phyloP scores from a whole-genome alignment of 2,113 vertebrate species.

The Clupea harengus region DNA sequence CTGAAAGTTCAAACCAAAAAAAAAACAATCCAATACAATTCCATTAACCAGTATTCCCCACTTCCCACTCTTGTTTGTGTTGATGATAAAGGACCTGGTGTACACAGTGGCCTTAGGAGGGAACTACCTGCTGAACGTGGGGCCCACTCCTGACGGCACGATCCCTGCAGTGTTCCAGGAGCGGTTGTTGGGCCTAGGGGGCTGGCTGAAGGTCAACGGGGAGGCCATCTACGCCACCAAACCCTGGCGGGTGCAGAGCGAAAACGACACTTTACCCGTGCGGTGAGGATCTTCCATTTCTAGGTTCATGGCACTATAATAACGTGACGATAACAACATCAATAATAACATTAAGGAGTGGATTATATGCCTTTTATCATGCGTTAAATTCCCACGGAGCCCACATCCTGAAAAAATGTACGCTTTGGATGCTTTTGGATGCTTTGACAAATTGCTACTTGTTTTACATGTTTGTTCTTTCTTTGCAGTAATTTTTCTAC shows the following conservation, averaged over 20 bases:
- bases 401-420: too few relatives aligned
- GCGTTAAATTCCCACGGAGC: too few relatives aligned
- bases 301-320: too few relatives aligned
- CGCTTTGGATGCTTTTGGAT: too few relatives aligned
- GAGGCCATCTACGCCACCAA: slow-evolving; percentile 87
- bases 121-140: slow-evolving; percentile 94
- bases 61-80: not conserved
- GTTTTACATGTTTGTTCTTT: too few relatives aligned
- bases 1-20: not conserved
- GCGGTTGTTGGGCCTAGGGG: slow-evolving; percentile 81
- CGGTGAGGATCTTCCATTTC: slow-evolving; percentile 69
- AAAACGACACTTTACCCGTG: slow-evolving; percentile 69
- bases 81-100: slow-evolving; percentile 78
- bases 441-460: too few relatives aligned
- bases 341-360: too few relatives aligned
- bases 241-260: slow-evolving; percentile 85
- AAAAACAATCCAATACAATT: not conserved
- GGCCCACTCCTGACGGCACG: slow-evolving; percentile 86
- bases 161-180: slow-evolving; percentile 88
- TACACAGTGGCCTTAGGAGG: slow-evolving; percentile 85
- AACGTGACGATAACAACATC: too few relatives aligned
- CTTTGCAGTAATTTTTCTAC: too few relatives aligned
- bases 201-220: slow-evolving; percentile 84
- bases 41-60: not conserved
- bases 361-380: too few relatives aligned